Conservation (phyloP, 2,888 invertebrate species). For the Ethmia dodecea region DNA sequence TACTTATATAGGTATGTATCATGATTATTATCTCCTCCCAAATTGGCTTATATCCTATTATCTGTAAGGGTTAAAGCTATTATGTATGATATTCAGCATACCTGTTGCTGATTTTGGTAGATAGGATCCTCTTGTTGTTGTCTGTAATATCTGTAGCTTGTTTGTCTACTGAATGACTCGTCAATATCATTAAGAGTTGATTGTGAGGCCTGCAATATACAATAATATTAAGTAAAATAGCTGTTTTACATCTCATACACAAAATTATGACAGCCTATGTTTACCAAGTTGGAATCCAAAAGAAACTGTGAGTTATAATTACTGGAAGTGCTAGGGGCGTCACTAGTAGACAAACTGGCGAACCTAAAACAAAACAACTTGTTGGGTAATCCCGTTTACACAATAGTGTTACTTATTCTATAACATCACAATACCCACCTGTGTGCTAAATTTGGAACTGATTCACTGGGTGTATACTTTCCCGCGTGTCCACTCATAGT, state of each 20-base stretch:
- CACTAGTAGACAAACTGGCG: slow-evolving; percentile 79
- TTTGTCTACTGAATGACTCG: slow-evolving; percentile 68
- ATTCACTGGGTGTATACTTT: slow-evolving; percentile 86
- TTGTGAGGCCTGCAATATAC: slow-evolving; percentile 53
- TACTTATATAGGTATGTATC: too few relatives aligned
- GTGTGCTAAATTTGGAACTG: slow-evolving; percentile 71
- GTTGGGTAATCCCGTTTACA: not conserved
- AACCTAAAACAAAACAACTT: slow-evolving; percentile 71
- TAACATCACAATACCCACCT: slow-evolving; percentile 38
- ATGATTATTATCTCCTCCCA: too few relatives aligned
- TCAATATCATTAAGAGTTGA: slow-evolving; percentile 67
- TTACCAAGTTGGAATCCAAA: slow-evolving; percentile 63
- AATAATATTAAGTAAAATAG: slow-evolving; percentile 2
- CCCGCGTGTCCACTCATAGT: slow-evolving; percentile 88
- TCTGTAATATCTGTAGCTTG: slow-evolving; percentile 63
- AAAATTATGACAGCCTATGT: not conserved
- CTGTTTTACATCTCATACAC: not conserved
- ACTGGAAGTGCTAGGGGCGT: slow-evolving; percentile 48
- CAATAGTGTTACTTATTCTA: not conserved
- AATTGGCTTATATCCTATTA: too few relatives aligned
- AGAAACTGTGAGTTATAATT: slow-evolving; percentile 64
- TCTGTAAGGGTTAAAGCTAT: too few relatives aligned
- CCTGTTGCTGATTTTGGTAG: slow-evolving; percentile 73
- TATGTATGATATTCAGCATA: slow-evolving; percentile 25
- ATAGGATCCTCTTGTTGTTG: slow-evolving; percentile 66